Evolutionary conservation across 2,113 vertebrate genomes (phyloP).

Genomic region (Ceyx cyanopectus): DNA sequence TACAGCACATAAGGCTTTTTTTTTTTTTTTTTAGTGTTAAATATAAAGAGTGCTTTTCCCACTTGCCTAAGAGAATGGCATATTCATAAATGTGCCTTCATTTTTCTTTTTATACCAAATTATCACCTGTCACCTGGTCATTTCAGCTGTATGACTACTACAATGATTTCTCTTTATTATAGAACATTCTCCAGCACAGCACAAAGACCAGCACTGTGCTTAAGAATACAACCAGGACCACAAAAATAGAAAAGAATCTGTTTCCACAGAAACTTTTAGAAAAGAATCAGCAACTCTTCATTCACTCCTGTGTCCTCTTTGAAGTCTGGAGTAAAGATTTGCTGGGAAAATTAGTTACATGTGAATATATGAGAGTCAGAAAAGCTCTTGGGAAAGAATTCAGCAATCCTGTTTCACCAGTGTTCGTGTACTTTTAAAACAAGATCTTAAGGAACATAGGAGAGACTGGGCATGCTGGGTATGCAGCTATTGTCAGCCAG

Average conservation of each 20-base stretch:
- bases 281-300: slow-evolving; percentile 25
- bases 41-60: not conserved
- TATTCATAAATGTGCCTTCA: not conserved
- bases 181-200: not conserved
- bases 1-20: not conserved
- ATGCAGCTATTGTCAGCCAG: slow-evolving; percentile 13
- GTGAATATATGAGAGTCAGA: slow-evolving; percentile 53
- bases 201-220: not conserved
- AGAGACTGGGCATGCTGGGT: not conserved
- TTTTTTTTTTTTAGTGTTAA: not conserved
- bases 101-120: slow-evolving; percentile 11
- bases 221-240: not conserved
- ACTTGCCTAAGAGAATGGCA: not conserved
- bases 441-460: not conserved
- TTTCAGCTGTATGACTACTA: not conserved
- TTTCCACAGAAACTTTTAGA: slow-evolving; percentile 19
- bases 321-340: slow-evolving; percentile 48
- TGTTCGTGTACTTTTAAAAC: slow-evolving; percentile 37
- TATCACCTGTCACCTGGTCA: not conserved
- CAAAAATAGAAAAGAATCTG: not conserved
- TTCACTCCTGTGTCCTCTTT: slow-evolving; percentile 10
- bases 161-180: slow-evolving; percentile 1
- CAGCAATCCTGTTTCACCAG: slow-evolving; percentile 43
- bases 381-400: slow-evolving; percentile 47
- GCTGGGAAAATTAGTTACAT: slow-evolving; percentile 28